Base-by-base conservation (phyloP, 2,113 vertebrate genomes). In the Xiphias gladius region DNA sequence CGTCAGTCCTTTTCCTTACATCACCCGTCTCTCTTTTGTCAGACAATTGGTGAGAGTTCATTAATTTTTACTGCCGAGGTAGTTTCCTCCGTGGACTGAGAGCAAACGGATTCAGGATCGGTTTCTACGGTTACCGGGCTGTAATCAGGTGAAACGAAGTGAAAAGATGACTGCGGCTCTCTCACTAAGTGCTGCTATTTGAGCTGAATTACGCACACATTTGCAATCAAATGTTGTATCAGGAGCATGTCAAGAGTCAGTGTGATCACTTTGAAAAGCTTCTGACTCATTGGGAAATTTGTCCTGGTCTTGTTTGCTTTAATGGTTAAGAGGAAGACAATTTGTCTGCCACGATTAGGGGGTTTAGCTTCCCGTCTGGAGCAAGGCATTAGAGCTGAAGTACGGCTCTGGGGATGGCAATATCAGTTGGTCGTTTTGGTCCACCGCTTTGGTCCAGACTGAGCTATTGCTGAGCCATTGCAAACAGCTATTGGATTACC, bases 51-150 rank as follows among this genome's bases (percentile, higher is more conserved):
- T 91, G 84, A 87, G 73, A 78, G 79, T 64, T 87, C 86, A 76
- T 91, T 81, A 83, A 85, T 74, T 83, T 84, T 89, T 85, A 89
- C 65, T 75, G 76, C 62, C 0, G 54, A 81, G 82, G 86, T 83
- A 59, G 78, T 86, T 90, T 88, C 86, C 89, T 86, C 78, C 1
- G 37, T 1, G 80, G 83, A 55, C 57, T 0, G 70, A 13, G 5
- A 69, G 50, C 3, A 57, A 24, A 2, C 75, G 16, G 69, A 57
- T 78, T 41, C 1, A 6, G 67, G 78, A 80, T 80, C 62, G 3
- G 78, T 66, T 82, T 43, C 80, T 66, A 10, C 50, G 11, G 77
- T 82, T 84, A 55, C 62, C 39, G 1, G 35, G 43, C 52, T 58
- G 58, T 73, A 86, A 79, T 86, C 73, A 37, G 71, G 74, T 86